Percentiles rank a stretch among this genome's conserved stretches.
Evolutionary conservation across 2,888 invertebrate species (phyloP).

Genomic region (Hedychridium roseum): DNA sequence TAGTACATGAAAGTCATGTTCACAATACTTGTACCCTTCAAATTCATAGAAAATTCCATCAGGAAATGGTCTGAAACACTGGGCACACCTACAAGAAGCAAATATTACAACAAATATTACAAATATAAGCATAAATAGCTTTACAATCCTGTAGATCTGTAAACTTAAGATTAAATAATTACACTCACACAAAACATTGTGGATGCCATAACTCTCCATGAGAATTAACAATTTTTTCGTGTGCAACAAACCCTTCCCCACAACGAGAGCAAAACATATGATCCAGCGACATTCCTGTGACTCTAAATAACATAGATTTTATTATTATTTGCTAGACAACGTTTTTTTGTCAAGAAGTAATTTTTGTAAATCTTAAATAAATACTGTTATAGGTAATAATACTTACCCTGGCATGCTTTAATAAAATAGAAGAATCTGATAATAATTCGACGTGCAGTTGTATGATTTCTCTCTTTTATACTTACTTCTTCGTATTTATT

Average conservation of each 20-base stretch:
- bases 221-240: constrained; percentile 98
- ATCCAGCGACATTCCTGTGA: constrained; percentile 81
- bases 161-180: background rate
- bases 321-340: background rate
- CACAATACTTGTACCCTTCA: constrained; percentile 98
- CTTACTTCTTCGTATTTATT: constrained; percentile 3
- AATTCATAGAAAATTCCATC: constrained; percentile 99
- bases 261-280: constrained; percentile 96
- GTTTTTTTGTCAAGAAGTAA: background rate
- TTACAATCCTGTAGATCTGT: background rate
- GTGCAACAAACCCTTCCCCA: constrained; percentile 93
- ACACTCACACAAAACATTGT: constrained; percentile 96
- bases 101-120: constrained; percentile 8
- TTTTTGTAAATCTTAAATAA: constrained; percentile 4
- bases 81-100: constrained; percentile 80
- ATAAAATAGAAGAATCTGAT: constrained; percentile 14
- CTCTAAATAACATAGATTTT: constrained; percentile 58
- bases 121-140: constrained; percentile 9
- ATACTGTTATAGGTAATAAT: constrained; percentile 16
- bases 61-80: constrained; percentile 97
- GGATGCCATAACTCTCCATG: constrained; percentile 99
- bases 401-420: constrained; percentile 41
- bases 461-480: too few species aligned
- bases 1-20: constrained; percentile 97
- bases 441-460: constrained; percentile 16